phyloP scores from a whole-genome alignment of 2,113 vertebrate species.

The Zosterops pallidus region DNA sequence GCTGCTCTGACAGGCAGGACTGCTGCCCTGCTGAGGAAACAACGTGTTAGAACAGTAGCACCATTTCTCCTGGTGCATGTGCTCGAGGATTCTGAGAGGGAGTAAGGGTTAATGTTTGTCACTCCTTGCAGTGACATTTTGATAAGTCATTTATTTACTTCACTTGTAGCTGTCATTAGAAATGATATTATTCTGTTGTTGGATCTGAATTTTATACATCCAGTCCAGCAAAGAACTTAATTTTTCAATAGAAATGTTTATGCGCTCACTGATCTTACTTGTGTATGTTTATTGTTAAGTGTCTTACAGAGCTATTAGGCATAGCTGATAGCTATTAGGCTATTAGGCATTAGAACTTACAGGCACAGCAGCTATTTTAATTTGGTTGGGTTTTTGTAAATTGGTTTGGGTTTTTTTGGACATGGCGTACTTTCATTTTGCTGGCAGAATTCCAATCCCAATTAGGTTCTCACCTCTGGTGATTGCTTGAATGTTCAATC shows the following conservation, averaged over 20 bases:
- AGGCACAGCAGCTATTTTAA: background rate
- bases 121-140: background rate
- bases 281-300: background rate
- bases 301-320: background rate
- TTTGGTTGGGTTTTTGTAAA: background rate
- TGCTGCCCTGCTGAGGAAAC: background rate
- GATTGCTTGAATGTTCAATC: background rate
- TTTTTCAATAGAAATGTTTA: background rate
- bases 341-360: no score
- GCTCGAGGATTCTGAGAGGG: background rate
- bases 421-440: background rate
- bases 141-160: background rate
- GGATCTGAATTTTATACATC: background rate
- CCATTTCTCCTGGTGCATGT: background rate
- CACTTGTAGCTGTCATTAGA: background rate
- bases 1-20: background rate
- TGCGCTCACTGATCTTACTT: background rate
- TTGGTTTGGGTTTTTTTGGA: background rate
- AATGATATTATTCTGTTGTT: background rate
- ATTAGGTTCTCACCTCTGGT: background rate
- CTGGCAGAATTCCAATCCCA: background rate
- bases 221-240: background rate
- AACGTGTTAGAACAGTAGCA: background rate
- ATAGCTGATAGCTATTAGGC: no score
- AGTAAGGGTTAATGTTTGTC: background rate